Evolutionary conservation across 2,113 vertebrate species (phyloP).

Genomic region (Camelus dromedarius): DNA sequence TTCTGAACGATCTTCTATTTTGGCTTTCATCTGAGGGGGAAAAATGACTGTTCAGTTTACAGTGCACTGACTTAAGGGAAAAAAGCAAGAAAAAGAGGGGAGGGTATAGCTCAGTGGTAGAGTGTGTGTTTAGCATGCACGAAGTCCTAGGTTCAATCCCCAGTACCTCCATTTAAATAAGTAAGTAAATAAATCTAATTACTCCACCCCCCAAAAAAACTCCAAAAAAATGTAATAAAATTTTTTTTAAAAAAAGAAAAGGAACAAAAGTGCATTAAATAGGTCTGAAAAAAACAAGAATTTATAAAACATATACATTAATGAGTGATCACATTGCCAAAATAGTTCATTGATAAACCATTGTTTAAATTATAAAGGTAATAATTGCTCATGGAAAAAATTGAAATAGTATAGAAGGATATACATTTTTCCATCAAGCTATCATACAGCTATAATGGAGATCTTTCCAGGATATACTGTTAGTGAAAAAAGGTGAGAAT

Average conservation of each 20-base stretch:
- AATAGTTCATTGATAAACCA: background rate
- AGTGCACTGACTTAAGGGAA: background rate
- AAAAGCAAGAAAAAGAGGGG: background rate
- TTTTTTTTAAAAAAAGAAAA: background rate
- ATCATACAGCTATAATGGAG: background rate
- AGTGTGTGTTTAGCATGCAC: too few species aligned
- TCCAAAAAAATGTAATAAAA: too few species aligned
- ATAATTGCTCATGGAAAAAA: background rate
- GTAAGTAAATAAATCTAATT: too few species aligned
- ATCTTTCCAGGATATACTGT: background rate
- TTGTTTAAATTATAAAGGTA: background rate
- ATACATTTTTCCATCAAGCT: background rate
- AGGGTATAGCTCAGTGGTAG: too few species aligned
- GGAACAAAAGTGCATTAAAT: background rate
- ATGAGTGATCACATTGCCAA: background rate
- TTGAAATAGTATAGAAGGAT: background rate
- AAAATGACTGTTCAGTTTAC: background rate
- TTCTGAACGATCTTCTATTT: slow-evolving; percentile 86
- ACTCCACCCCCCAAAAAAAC: too few species aligned
- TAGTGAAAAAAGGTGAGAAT: background rate
- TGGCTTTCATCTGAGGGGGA: slow-evolving; percentile 88
- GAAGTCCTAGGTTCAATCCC: too few species aligned
- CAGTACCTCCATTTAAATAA: too few species aligned
- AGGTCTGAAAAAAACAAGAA: background rate
- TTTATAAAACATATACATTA: background rate